phyloP scores from a whole-genome alignment of 2,797 vertebrate genomes.

The Hydrolagus colliei region DNA sequence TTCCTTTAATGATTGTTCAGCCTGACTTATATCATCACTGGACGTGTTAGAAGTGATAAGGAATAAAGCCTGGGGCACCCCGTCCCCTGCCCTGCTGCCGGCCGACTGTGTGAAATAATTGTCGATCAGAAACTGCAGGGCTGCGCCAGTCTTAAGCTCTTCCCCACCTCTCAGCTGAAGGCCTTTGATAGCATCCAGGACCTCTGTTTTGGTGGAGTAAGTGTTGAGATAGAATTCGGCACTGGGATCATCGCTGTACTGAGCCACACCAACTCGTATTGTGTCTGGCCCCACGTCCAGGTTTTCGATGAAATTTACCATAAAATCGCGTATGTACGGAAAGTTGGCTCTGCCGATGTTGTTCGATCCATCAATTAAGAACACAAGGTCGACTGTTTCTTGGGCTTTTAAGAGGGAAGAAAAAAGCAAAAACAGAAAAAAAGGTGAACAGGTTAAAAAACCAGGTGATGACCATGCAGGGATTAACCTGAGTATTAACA shows the following conservation, averaged over 20 bases:
- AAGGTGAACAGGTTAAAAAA: constrained; percentile 31
- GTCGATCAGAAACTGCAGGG: constrained; percentile 22
- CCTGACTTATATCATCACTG: constrained; percentile 29
- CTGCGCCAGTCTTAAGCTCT: constrained; percentile 24
- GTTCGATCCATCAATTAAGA: constrained; percentile 33
- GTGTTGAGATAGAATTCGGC: constrained; percentile 32
- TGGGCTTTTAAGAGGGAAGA: constrained; percentile 29
- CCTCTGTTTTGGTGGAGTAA: constrained; percentile 25
- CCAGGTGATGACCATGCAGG: constrained; percentile 25
- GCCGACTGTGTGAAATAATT: constrained; percentile 13
- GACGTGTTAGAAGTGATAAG: constrained; percentile 25
- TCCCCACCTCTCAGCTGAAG: constrained; percentile 20
- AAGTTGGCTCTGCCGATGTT: constrained; percentile 29
- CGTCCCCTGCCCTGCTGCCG: constrained; percentile 27
- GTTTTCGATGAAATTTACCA: constrained; percentile 23
- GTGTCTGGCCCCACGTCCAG: constrained; percentile 28
- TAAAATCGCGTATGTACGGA: constrained; percentile 23
- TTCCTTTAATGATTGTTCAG: constrained; percentile 14
- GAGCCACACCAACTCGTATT: constrained; percentile 30
- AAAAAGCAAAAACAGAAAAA: constrained; percentile 4
- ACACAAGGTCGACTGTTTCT: constrained; percentile 31
- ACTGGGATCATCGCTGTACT: constrained; percentile 24
- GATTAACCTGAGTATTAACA: constrained; percentile 23
- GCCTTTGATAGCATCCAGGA: constrained; percentile 29
- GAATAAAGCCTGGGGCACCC: constrained; percentile 26